Evolutionary conservation across 2,113 vertebrate genomes (phyloP).

Genomic region (Pangasianodon gigas): DNA sequence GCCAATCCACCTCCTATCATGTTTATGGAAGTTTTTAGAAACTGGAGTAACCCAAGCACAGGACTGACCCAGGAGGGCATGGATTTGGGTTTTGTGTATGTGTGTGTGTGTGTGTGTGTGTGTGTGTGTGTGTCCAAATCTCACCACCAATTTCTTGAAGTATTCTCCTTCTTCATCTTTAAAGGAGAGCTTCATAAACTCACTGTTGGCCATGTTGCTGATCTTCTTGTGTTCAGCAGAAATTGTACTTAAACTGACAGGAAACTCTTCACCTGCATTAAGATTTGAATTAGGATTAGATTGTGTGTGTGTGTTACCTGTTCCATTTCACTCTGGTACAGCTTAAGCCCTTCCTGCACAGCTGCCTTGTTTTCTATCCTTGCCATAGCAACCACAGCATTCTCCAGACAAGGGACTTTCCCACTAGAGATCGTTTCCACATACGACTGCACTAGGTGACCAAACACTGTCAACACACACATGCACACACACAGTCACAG

Average conservation of each 20-base stretch:
- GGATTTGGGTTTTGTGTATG: neutral
- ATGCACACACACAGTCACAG: too few species aligned
- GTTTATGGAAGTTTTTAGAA: too few species aligned
- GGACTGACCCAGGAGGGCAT: too few species aligned
- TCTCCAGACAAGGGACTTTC: conserved; percentile 64
- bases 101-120: neutral
- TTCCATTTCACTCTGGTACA: conserved; percentile 62
- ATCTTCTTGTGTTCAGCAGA: conserved; percentile 35
- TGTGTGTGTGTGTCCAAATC: conserved; percentile 19
- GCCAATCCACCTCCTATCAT: too few species aligned
- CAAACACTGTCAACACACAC: conserved; percentile 36
- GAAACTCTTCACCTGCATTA: too few species aligned
- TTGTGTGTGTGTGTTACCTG: conserved; percentile 4
- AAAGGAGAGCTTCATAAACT: conserved; percentile 55
- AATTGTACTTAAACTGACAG: conserved; percentile 8
- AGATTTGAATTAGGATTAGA: too few species aligned
- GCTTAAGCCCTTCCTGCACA: conserved; percentile 55
- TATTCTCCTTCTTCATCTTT: conserved; percentile 54
- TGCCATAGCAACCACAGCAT: conserved; percentile 59
- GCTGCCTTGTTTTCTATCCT: conserved; percentile 60
- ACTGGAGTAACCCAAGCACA: too few species aligned
- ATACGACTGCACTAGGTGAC: conserved; percentile 59
- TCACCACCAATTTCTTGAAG: conserved; percentile 34
- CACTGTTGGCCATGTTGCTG: conserved; percentile 26
- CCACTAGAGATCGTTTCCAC: conserved; percentile 63